Evolutionary conservation across 2,888 invertebrate genomes (phyloP).

Genomic region (Nomada fucata): DNA sequence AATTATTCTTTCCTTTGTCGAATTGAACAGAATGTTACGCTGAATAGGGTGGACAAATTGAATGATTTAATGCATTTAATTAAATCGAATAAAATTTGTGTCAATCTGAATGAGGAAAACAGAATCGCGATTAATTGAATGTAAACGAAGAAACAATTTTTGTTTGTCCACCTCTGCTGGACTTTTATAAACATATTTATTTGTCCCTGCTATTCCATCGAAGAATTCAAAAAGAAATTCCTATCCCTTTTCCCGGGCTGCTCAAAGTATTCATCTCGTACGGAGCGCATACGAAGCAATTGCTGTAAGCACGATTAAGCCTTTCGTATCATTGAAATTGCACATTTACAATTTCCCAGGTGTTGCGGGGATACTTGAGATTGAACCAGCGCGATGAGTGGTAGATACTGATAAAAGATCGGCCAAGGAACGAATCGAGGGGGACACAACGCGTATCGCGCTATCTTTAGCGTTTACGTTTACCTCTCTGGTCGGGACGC

Average conservation of each 20-base stretch:
- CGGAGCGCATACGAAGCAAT: not conserved
- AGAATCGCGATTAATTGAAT: not conserved
- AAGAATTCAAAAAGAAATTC: not conserved
- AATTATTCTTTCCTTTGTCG: too few species aligned
- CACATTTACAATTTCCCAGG: not conserved
- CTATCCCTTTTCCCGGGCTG: not conserved
- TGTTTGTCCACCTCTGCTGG: not conserved
- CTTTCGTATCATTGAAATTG: not conserved
- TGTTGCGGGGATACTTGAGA: not conserved
- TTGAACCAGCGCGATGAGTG: not conserved
- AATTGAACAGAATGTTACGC: too few species aligned
- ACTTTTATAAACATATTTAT: not conserved
- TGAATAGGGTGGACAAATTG: too few species aligned
- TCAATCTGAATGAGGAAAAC: not conserved
- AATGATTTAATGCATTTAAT: too few species aligned
- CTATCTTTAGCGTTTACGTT: conserved; percentile 66
- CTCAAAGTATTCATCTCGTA: not conserved
- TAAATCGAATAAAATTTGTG: too few species aligned
- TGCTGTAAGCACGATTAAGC: not conserved
- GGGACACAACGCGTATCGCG: conserved; percentile 28
- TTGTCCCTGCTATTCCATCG: not conserved
- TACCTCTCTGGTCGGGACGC: conserved; percentile 57
- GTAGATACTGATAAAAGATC: conserved; percentile 24
- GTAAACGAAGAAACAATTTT: too few species aligned
- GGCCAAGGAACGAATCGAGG: conserved; percentile 10